phyloP scores from a whole-genome alignment of 2,113 vertebrate species.

The Xiphias gladius region DNA sequence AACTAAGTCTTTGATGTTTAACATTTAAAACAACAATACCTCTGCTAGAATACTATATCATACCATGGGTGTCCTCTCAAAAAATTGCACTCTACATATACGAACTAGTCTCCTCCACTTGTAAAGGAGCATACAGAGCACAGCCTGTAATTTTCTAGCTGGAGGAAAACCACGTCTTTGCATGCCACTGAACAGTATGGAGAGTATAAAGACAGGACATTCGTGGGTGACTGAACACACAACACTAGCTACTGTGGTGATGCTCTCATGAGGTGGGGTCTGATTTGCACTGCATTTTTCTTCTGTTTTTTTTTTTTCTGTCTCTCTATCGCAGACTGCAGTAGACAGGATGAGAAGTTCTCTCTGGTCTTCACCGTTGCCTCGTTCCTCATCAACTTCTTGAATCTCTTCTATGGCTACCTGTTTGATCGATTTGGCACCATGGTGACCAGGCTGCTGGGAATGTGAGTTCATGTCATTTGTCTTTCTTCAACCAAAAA shows the following conservation, averaged over 20 bases:
- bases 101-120: too few species aligned
- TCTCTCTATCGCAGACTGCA: conserved; percentile 80
- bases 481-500: not conserved
- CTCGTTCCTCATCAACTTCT: conserved; percentile 92
- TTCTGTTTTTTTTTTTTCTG: not conserved
- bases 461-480: conserved; percentile 72
- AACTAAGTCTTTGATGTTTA: too few species aligned
- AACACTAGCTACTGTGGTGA: not conserved
- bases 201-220: too few species aligned
- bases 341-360: conserved; percentile 87
- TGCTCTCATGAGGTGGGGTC: not conserved
- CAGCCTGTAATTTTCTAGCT: too few species aligned
- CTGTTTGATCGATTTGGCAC: conserved; percentile 92
- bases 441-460: conserved; percentile 84
- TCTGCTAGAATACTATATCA: too few species aligned
- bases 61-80: too few species aligned
- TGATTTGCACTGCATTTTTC: not conserved
- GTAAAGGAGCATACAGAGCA: too few species aligned
- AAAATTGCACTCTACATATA: too few species aligned
- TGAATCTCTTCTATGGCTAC: conserved; percentile 86
- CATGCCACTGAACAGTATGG: too few species aligned
- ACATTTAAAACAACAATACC: too few species aligned
- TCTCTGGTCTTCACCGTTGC: conserved; percentile 91
- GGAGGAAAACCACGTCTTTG: too few species aligned
- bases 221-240: too few species aligned